Evolutionary conservation across 1,140 invertebrate species (phyloP).

Genomic region (Anastatus disparis): DNA sequence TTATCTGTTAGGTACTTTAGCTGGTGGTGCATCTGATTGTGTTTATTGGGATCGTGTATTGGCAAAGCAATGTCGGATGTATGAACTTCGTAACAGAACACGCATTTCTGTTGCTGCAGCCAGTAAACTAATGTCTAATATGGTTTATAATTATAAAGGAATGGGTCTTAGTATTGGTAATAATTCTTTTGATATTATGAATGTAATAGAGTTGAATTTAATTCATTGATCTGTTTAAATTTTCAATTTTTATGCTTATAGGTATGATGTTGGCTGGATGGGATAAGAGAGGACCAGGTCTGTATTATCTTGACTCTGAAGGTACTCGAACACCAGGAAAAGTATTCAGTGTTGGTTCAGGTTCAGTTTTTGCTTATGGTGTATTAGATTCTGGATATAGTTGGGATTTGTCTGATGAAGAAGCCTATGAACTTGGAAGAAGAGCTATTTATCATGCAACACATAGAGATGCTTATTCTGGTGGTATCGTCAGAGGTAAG

Average conservation of each 20-base stretch:
- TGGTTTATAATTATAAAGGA: slow-evolving; percentile 98
- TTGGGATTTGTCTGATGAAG: slow-evolving; percentile 89
- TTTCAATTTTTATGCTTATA: no score
- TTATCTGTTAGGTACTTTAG: slow-evolving; percentile 89
- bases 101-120: slow-evolving; percentile 98
- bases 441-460: slow-evolving; percentile 98
- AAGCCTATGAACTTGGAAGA: slow-evolving; percentile 92
- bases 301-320: slow-evolving; percentile 98
- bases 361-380: slow-evolving; percentile 96
- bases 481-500: slow-evolving; percentile 89
- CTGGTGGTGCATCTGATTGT: slow-evolving; percentile 96
- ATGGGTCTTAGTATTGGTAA: slow-evolving; percentile 83
- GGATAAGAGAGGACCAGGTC: slow-evolving; percentile 94
- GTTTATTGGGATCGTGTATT: slow-evolving; percentile 97
- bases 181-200: no score
- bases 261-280: slow-evolving; percentile 97
- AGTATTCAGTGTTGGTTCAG: slow-evolving; percentile 97
- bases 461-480: slow-evolving; percentile 95
- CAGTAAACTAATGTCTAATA: slow-evolving; percentile 97
- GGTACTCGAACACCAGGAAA: slow-evolving; percentile 92
- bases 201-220: no score
- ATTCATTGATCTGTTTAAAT: no score
- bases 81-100: slow-evolving; percentile 95
- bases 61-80: slow-evolving; percentile 93
- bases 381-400: slow-evolving; percentile 91